Evolutionary conservation across 92 coral and sea anemone genomes (phyloP).

Genomic region (Porites lobata): DNA sequence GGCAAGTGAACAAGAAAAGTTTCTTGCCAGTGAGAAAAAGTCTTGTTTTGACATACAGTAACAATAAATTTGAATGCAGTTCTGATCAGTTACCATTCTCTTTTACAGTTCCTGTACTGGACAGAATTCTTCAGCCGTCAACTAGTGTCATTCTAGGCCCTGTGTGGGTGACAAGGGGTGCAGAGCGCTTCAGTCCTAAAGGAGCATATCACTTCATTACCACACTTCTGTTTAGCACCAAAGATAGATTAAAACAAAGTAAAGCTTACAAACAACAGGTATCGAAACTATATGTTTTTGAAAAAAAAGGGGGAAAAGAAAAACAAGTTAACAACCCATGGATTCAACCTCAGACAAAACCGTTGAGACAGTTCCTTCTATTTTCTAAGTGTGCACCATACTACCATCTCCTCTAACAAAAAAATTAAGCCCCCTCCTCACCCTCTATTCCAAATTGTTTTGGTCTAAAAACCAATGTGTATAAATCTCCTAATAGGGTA

Average conservation of each 20-base stretch:
- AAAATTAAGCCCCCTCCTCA: too few species aligned
- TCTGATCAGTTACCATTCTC: not conserved
- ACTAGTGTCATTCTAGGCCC: constrained; percentile 90
- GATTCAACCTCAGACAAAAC: too few species aligned
- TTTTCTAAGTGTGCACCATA: too few species aligned
- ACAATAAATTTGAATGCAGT: not conserved
- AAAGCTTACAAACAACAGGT: constrained; percentile 90
- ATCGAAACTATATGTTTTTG: not conserved
- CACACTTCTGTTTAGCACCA: constrained; percentile 79
- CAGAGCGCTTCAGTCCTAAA: constrained; percentile 94
- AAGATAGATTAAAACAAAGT: constrained; percentile 85
- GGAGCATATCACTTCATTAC: constrained; percentile 88
- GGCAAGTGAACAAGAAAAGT: too few species aligned
- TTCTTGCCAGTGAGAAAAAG: too few species aligned
- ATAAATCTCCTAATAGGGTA: too few species aligned
- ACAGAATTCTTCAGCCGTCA: constrained; percentile 88
- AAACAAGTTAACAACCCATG: too few species aligned
- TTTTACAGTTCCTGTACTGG: constrained; percentile 88
- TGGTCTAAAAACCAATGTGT: too few species aligned
- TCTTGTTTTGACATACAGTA: not conserved
- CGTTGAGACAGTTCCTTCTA: too few species aligned
- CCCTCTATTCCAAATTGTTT: too few species aligned
- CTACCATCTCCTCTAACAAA: too few species aligned
- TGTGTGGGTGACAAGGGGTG: constrained; percentile 93
- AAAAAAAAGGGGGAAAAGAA: not conserved